A percentile compares a stretch with the other conserved stretches of the same genome.
Conservation (phyloP, 2,888 invertebrate species). For the Caradrina kadenii region DNA sequence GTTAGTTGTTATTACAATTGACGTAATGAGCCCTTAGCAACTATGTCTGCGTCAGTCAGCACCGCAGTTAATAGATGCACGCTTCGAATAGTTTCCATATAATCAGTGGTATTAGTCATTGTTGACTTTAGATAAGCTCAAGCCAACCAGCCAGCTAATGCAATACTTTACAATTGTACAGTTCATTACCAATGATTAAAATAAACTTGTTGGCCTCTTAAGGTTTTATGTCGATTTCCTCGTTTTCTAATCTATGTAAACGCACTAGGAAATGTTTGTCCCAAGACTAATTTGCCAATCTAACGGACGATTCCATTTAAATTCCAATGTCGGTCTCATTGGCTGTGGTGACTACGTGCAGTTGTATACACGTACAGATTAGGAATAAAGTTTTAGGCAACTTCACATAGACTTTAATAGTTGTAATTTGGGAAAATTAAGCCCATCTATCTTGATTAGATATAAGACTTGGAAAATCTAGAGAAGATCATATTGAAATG, state of each 20-base stretch:
- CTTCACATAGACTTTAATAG: constrained; percentile 13
- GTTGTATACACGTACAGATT: constrained; percentile 27
- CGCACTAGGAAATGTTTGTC: constrained; percentile 40
- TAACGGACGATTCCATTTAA: constrained; percentile 64
- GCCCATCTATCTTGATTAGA: constrained; percentile 17
- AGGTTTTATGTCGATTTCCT: constrained; percentile 51
- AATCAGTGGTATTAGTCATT: constrained; percentile 56
- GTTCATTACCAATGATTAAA: constrained; percentile 35
- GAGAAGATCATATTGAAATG: constrained; percentile 32
- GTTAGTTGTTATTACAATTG: constrained; percentile 52
- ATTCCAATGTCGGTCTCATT: constrained; percentile 58
- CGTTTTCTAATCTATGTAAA: constrained; percentile 57
- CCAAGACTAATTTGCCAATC: constrained; percentile 55
- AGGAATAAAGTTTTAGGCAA: constrained; percentile 20
- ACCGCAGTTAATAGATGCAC: constrained; percentile 43
- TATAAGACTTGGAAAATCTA: constrained; percentile 36
- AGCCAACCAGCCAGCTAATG: constrained; percentile 22
- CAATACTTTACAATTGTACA: constrained; percentile 26
- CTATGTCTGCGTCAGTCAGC: constrained; percentile 39
- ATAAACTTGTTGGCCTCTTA: constrained; percentile 58
- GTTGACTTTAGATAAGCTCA: constrained; percentile 46
- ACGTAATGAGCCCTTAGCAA: constrained; percentile 47
- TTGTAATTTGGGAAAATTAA: constrained; percentile 4
- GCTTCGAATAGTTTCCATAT: constrained; percentile 51
- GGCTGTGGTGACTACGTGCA: constrained; percentile 19